phyloP scores from a whole-genome alignment of 1,140 invertebrate genomes.

The Sitophilus oryzae region DNA sequence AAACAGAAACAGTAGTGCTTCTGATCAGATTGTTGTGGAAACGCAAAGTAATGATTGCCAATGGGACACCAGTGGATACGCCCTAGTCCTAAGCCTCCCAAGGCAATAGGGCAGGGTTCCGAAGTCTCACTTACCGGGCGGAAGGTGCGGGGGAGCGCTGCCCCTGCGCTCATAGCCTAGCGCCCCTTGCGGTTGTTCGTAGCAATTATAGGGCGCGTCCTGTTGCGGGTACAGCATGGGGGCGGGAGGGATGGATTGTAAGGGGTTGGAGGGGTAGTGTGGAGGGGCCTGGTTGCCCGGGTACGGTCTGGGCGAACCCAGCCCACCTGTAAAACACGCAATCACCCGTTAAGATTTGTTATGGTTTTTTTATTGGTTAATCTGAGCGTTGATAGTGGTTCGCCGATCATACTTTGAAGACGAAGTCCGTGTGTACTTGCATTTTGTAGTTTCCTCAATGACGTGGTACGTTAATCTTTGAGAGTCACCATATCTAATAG shows the following conservation, averaged over 20 bases:
- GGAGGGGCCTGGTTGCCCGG: constrained; percentile 47
- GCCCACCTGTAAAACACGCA: constrained; percentile 51
- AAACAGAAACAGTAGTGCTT: too few species aligned
- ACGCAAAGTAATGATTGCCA: too few species aligned
- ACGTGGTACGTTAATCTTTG: too few species aligned
- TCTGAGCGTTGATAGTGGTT: constrained; percentile 2
- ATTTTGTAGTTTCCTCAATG: constrained; percentile 21
- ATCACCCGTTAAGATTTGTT: constrained; percentile 4
- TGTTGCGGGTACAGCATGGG: constrained; percentile 42
- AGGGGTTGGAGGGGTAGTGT: constrained; percentile 40
- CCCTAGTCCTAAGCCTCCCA: constrained; percentile 27
- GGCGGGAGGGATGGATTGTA: constrained; percentile 26
- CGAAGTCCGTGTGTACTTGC: not conserved
- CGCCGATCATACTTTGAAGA: constrained; percentile 1
- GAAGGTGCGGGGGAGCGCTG: constrained; percentile 50
- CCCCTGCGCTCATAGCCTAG: constrained; percentile 45
- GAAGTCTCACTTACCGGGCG: constrained; percentile 52
- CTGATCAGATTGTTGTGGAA: not conserved
- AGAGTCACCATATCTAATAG: too few species aligned
- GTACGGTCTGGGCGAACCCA: constrained; percentile 50
- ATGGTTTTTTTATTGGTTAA: too few species aligned
- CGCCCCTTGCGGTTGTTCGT: constrained; percentile 49
- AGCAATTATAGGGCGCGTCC: constrained; percentile 54
- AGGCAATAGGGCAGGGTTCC: not conserved
- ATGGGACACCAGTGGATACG: not conserved